Conservation (phyloP, 2,113 vertebrate genomes). For the Syrrhaptes paradoxus region DNA sequence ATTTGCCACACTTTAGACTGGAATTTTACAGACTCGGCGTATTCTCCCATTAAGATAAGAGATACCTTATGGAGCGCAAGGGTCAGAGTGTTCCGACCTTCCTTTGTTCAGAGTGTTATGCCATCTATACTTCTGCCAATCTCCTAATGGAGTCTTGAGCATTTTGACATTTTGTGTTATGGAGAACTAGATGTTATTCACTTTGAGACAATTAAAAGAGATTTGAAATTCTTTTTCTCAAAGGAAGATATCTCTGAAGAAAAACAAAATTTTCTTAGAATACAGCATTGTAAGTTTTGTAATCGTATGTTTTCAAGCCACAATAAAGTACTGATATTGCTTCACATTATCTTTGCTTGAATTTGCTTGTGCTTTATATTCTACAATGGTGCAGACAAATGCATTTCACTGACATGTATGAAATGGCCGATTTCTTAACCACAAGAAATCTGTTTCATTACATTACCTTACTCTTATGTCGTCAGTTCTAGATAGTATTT, state of each 20-base stretch:
- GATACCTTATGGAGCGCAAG: not conserved
- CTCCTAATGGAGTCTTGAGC: not conserved
- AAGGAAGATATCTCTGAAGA: not conserved
- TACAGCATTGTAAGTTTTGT: not conserved
- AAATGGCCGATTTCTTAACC: not conserved
- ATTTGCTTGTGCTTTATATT: not conserved
- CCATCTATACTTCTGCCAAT: not conserved
- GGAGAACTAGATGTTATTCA: not conserved
- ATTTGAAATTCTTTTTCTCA: not conserved
- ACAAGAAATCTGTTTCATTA: not conserved
- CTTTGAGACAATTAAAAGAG: not conserved
- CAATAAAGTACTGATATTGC: constrained; percentile 32
- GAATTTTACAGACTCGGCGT: not conserved
- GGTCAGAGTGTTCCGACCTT: too few species aligned
- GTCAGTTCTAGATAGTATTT: not conserved
- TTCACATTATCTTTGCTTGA: not conserved
- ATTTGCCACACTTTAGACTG: not conserved
- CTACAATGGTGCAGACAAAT: not conserved
- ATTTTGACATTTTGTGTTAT: not conserved
- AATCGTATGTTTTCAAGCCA: not conserved
- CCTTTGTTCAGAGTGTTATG: not conserved
- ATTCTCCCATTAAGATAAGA: not conserved
- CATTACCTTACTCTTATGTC: not conserved
- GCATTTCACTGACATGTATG: not conserved
- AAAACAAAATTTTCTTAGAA: not conserved